These are phyloP conservation scores for Batillaria attramentaria DNA, from an alignment of 1,140 invertebrate genomes.

Conservation along the genomic window DNA sequence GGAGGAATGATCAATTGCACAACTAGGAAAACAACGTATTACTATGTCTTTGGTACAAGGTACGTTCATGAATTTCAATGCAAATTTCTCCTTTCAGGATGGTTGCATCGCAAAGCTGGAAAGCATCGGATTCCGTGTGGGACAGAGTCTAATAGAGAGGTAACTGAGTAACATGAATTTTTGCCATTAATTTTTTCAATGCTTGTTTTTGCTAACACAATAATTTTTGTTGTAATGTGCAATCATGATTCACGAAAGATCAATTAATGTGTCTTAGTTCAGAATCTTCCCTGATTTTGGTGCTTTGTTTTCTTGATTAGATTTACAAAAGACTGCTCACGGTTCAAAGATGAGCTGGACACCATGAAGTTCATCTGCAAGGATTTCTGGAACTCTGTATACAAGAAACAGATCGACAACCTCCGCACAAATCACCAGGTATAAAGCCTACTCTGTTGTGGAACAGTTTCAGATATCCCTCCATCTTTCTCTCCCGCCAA, in stretches of 20 bases:
- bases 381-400: conserved; percentile 97
- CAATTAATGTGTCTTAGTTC: too few relatives aligned
- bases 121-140: conserved; percentile 92
- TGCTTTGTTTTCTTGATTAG: conserved; percentile 67
- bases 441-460: not conserved
- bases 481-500: not conserved
- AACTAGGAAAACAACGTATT: not conserved
- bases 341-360: conserved; percentile 98
- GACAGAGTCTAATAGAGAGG: conserved; percentile 93
- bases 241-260: not conserved
- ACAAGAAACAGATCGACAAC: conserved; percentile 99
- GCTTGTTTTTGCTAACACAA: too few relatives aligned
- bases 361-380: conserved; percentile 99
- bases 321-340: conserved; percentile 89
- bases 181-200: not conserved
- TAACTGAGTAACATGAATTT: conserved; percentile 37
- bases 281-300: too few relatives aligned
- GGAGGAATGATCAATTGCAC: not conserved
- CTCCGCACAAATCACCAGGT: conserved; percentile 96
- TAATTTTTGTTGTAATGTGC: too few relatives aligned
- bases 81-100: conserved; percentile 76
- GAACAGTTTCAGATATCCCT: too few relatives aligned
- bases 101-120: conserved; percentile 90
- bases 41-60: not conserved
- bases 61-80: not conserved